Evolutionary conservation across 2,888 invertebrate genomes (phyloP).

Genomic region (Drosophila setosimentum): DNA sequence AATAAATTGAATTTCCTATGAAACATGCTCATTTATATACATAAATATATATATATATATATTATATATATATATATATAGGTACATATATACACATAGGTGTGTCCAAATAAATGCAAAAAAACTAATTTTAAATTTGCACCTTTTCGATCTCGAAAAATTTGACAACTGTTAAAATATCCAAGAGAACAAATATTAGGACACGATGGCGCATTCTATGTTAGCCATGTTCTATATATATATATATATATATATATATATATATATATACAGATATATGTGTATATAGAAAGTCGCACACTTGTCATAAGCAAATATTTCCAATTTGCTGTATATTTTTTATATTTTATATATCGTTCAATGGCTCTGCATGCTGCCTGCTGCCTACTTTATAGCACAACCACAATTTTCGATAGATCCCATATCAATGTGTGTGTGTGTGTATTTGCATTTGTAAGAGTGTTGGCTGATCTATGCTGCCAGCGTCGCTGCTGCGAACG

Average conservation of each 20-base stretch:
- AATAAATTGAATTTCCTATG: constrained; percentile 73
- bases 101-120: constrained; percentile 41
- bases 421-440: constrained; percentile 32
- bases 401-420: constrained; percentile 67
- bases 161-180: constrained; percentile 72
- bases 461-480: constrained; percentile 57
- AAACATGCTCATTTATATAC: constrained; percentile 6
- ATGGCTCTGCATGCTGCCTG: constrained; percentile 53
- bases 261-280: not conserved
- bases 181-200: constrained; percentile 41
- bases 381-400: constrained; percentile 57
- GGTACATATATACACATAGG: constrained; percentile 5
- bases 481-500: constrained; percentile 45
- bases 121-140: constrained; percentile 57
- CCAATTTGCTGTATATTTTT: constrained; percentile 71
- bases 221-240: constrained; percentile 31
- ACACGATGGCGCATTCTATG: constrained; percentile 30
- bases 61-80: not conserved
- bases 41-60: constrained; percentile 2
- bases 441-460: constrained; percentile 24
- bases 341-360: constrained; percentile 72
- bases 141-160: constrained; percentile 72
- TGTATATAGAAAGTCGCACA: constrained; percentile 23
- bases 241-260: constrained; percentile 7
- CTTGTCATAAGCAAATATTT: constrained; percentile 70